These are phyloP conservation scores for Salvelinus fontinalis DNA, from an alignment of 2,113 vertebrate genomes.

Conservation along the genomic window DNA sequence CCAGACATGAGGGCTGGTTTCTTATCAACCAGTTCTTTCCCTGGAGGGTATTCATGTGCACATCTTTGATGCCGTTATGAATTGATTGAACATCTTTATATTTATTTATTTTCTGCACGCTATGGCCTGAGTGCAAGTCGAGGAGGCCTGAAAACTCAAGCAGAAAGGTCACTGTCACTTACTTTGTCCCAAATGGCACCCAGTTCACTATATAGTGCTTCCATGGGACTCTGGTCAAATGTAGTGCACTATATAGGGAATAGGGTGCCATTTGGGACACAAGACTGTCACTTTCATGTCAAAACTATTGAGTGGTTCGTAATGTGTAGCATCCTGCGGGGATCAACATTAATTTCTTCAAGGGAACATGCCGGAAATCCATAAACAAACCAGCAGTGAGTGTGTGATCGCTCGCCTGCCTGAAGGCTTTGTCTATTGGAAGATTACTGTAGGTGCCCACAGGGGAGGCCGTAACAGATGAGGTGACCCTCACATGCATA, in stretches of 20 bases:
- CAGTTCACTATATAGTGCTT: no score
- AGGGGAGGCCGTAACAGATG: constrained; percentile 50
- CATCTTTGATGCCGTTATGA: constrained; percentile 43
- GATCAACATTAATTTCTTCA: constrained; percentile 11
- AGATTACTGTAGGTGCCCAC: constrained; percentile 58
- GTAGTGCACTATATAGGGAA: no score
- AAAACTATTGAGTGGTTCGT: constrained; percentile 53
- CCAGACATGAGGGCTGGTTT: constrained; percentile 41
- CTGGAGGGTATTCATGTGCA: constrained; percentile 30
- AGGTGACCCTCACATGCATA: constrained; percentile 44
- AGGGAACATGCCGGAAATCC: constrained; percentile 57
- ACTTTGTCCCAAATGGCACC: background rate
- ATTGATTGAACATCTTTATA: constrained; percentile 22
- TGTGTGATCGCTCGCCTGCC: constrained; percentile 51
- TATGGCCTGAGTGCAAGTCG: constrained; percentile 8
- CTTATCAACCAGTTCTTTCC: constrained; percentile 33
- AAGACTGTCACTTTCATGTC: constrained; percentile 38
- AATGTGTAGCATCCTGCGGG: constrained; percentile 52
- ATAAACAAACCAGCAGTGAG: constrained; percentile 59
- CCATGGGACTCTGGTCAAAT: no score
- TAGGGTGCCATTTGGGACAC: no score
- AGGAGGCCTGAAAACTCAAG: constrained; percentile 18
- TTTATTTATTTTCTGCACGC: constrained; percentile 40
- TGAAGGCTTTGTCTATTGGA: constrained; percentile 54
- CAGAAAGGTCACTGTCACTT: constrained; percentile 27